Conservation (phyloP, 2,113 vertebrate genomes). For the Callithrix jacchus region DNA sequence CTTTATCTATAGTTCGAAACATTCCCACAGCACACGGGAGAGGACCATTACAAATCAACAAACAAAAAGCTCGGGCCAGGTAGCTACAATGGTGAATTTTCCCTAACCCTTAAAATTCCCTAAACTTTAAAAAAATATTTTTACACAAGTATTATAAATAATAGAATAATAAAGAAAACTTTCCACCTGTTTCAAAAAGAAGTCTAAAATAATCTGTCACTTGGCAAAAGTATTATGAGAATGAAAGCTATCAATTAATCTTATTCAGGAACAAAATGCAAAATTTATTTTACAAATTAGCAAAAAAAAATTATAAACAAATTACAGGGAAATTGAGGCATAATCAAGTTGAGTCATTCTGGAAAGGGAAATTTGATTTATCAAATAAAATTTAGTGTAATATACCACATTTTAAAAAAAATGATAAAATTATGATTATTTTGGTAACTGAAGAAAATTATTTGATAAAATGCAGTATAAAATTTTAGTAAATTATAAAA, state of each 20-base stretch:
- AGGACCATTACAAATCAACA: background rate
- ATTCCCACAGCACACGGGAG: background rate
- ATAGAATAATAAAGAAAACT: background rate
- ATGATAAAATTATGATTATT: background rate
- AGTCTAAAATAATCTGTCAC: background rate
- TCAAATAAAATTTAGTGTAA: background rate
- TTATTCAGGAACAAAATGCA: background rate
- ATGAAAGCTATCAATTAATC: background rate
- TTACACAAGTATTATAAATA: background rate
- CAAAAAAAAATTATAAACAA: background rate
- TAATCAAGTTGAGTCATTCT: background rate
- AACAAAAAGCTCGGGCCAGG: background rate
- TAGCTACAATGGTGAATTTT: background rate
- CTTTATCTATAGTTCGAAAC: background rate
- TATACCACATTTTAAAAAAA: background rate
- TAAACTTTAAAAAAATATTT: background rate
- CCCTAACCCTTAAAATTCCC: background rate
- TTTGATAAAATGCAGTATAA: background rate
- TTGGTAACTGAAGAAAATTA: background rate
- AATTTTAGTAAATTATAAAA: background rate
- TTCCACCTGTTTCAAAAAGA: background rate
- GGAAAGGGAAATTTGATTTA: background rate
- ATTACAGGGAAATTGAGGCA: background rate
- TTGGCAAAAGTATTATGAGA: background rate
- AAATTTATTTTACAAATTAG: background rate